Evolutionary conservation across 2,113 vertebrate species (phyloP), one percentile per base, ranked within the genome.

Genomic region (Pluvialis apricaria): DNA sequence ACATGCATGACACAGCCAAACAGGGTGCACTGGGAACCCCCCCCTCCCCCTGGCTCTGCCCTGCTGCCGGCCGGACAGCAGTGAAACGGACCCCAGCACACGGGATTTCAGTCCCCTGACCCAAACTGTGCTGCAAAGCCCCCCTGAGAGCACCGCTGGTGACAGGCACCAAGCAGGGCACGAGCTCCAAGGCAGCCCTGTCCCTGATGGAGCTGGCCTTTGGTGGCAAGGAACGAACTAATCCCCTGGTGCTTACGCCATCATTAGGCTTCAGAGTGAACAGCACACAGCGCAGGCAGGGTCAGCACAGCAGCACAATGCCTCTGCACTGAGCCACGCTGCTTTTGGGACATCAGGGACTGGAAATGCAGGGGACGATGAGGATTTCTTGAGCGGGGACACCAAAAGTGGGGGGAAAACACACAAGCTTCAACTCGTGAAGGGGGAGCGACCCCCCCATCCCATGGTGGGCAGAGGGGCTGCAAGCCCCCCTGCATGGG

Each of bases 31-130:
- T 18, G 52, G n/a, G 54, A 81, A 2, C 13, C 11, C 44, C 34
- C 4, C 0, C 0, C 3, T 1, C 3, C 26, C 31, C 32, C 26
- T 10, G 0, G 60, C 4, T 55, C 69, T 66, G 32, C 9, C 34
- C 57, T 3, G 2, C 15, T 17, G 52, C 34, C 54, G 9, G 72
- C 36, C 6, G 5, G 28, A 26, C 10, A 60, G 71, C 32, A 34
- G 38, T 1, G 21, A 42, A 45, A 51, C 5, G 22, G 40, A 24
- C 6, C 25, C 13, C 10, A 11, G 20, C 70, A 65, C 0, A 13
- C 0, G 0, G 38, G 14, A 66, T 49, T 94, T 25, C 1, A 0
- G 69, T 26, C 26, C 44, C 36, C 34, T 29, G 45, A 19, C 36
- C 36, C 83, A 65, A 71, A 51, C 0, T 1, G 42, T 5, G 36